These are phyloP conservation scores for Allacma fusca DNA, from an alignment of 2,888 invertebrate genomes.

Conservation along the genomic window DNA sequence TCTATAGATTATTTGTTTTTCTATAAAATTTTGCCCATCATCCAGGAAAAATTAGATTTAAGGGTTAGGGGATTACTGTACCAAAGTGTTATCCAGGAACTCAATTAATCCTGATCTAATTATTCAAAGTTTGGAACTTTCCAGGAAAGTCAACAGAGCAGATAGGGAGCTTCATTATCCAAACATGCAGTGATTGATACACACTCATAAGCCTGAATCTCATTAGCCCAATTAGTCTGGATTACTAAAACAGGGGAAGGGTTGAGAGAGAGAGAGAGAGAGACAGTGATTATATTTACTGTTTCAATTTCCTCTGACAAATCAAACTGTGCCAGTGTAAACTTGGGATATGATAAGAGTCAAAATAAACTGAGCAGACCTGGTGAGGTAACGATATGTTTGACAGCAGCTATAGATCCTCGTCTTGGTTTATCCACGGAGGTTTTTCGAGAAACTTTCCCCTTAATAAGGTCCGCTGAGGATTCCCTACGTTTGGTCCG, in stretches of 20 bases:
- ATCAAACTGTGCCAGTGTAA: no score
- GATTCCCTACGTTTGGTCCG: conserved; percentile 79
- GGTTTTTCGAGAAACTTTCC: conserved; percentile 66
- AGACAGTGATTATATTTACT: not conserved
- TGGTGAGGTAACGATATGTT: conserved; percentile 60
- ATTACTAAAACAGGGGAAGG: no score
- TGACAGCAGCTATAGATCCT: conserved; percentile 57
- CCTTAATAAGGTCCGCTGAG: conserved; percentile 81
- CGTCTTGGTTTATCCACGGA: conserved; percentile 60
- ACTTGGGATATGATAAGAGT: not conserved
- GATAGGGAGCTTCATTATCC: not conserved
- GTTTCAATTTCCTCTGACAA: not conserved
- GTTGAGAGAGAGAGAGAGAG: not conserved
- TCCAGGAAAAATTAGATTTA: no score
- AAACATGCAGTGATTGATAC: not conserved
- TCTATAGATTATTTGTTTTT: no score
- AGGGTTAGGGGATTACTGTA: no score
- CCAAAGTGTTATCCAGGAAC: no score
- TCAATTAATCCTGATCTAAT: not conserved
- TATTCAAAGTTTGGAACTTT: conserved; percentile 1
- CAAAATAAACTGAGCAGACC: conserved; percentile 39
- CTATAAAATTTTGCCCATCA: no score
- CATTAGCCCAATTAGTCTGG: conserved; percentile 5
- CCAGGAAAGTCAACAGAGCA: not conserved
- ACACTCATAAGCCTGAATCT: not conserved